Percentiles rank a stretch among this genome's conserved stretches.
Evolutionary conservation across 1,140 invertebrate species (phyloP).

Genomic region (Drosophila sturtevanti): DNA sequence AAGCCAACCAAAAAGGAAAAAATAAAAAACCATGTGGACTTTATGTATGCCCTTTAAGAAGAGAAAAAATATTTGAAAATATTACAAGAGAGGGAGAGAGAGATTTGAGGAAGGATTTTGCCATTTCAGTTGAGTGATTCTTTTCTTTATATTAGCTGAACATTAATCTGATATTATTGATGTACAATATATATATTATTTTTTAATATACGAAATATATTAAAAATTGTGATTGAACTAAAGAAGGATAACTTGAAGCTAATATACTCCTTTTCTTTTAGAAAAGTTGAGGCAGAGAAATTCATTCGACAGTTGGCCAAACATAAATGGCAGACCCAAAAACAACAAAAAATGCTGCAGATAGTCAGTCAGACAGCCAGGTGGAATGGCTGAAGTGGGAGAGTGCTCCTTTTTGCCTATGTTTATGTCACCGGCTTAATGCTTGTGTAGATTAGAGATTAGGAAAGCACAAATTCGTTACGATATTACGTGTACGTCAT

Average conservation of each 20-base stretch:
- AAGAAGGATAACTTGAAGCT: neutral
- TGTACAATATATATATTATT: too few relatives aligned
- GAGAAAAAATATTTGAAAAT: neutral
- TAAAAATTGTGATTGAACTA: too few relatives aligned
- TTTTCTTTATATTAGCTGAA: too few relatives aligned
- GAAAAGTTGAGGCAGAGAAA: constrained; percentile 12
- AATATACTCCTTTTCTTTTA: neutral
- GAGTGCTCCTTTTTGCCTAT: constrained; percentile 22
- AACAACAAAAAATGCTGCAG: constrained; percentile 34
- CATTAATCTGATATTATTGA: too few relatives aligned
- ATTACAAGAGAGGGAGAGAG: neutral
- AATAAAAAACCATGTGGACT: neutral
- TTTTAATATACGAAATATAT: too few relatives aligned
- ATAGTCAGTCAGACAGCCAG: constrained; percentile 37
- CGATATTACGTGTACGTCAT: constrained; percentile 57
- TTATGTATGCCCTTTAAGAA: neutral
- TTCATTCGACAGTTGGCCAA: constrained; percentile 50
- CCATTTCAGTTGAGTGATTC: too few relatives aligned
- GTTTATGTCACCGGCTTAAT: constrained; percentile 68
- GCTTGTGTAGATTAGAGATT: constrained; percentile 78
- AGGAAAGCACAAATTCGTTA: constrained; percentile 60
- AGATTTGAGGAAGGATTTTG: too few relatives aligned
- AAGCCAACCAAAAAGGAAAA: constrained; percentile 39
- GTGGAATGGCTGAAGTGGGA: neutral
- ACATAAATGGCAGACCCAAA: constrained; percentile 65